Evolutionary conservation across 2,113 vertebrate genomes (phyloP).

Genomic region (Heterotis niloticus): DNA sequence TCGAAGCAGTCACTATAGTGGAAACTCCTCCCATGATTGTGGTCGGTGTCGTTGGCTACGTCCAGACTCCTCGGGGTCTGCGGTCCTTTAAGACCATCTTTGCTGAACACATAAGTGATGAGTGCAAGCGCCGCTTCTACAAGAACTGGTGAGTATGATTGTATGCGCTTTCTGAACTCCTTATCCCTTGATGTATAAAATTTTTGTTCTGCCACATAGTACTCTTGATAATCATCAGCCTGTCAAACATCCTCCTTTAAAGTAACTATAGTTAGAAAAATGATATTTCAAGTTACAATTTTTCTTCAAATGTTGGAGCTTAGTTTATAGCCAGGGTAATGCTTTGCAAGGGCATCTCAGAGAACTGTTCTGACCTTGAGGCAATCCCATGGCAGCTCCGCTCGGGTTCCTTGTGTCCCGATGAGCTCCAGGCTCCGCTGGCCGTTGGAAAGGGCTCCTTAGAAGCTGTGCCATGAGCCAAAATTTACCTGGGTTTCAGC

Average conservation of each 20-base stretch:
- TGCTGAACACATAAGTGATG: constrained; percentile 92
- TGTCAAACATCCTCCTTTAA: too few species aligned
- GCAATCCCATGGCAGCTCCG: constrained; percentile 76
- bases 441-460: constrained; percentile 85
- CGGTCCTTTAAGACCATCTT: constrained; percentile 94
- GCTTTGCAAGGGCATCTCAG: constrained; percentile 23
- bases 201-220: too few species aligned
- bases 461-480: constrained; percentile 89
- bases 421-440: constrained; percentile 98
- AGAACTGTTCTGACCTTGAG: constrained; percentile 53
- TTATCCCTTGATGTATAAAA: too few species aligned
- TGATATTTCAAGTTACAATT: too few species aligned
- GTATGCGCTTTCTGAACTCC: not conserved
- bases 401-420: constrained; percentile 79
- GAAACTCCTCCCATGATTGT: constrained; percentile 96
- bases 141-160: constrained; percentile 86
- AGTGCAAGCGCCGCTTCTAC: constrained; percentile 97
- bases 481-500: constrained; percentile 27
- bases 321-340: constrained; percentile 44
- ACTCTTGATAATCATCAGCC: too few species aligned
- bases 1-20: constrained; percentile 90
- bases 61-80: constrained; percentile 87
- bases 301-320: constrained; percentile 34
- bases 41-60: constrained; percentile 85
- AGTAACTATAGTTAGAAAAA: too few species aligned